Conservation (phyloP, 2,797 vertebrate species). For the Lepus oiostolus region DNA sequence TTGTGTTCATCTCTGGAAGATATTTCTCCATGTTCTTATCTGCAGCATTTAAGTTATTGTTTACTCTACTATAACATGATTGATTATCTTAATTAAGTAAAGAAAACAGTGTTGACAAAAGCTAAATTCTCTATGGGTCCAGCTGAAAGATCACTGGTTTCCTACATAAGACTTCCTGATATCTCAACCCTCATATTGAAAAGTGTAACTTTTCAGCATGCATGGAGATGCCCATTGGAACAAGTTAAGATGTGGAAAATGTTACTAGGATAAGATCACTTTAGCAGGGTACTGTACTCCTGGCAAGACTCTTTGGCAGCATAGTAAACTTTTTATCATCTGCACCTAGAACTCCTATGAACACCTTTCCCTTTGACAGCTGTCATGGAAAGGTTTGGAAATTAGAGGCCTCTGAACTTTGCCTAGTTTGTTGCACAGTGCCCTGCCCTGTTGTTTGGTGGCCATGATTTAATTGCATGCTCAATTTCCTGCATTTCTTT, state of each 20-base stretch:
- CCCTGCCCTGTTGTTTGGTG: not conserved
- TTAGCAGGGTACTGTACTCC: not conserved
- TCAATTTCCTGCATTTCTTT: not conserved
- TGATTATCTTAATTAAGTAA: not conserved
- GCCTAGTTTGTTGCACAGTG: not conserved
- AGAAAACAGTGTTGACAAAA: not conserved
- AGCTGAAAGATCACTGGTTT: not conserved
- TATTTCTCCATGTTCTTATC: not conserved
- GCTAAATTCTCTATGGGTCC: not conserved
- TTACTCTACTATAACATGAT: not conserved
- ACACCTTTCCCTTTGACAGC: not conserved
- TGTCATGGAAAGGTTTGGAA: not conserved
- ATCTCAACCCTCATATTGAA: not conserved
- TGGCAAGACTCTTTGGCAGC: not conserved
- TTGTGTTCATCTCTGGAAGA: not conserved
- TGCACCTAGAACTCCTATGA: not conserved
- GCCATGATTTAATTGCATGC: not conserved
- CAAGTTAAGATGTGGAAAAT: not conserved
- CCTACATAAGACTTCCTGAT: not conserved
- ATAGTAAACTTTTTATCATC: not conserved
- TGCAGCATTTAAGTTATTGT: not conserved
- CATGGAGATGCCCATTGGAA: not conserved
- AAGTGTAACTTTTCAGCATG: not conserved
- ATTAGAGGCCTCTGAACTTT: not conserved
- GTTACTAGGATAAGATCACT: not conserved